Conservation (phyloP, 2,113 vertebrate species). For the Panthera uncia region DNA sequence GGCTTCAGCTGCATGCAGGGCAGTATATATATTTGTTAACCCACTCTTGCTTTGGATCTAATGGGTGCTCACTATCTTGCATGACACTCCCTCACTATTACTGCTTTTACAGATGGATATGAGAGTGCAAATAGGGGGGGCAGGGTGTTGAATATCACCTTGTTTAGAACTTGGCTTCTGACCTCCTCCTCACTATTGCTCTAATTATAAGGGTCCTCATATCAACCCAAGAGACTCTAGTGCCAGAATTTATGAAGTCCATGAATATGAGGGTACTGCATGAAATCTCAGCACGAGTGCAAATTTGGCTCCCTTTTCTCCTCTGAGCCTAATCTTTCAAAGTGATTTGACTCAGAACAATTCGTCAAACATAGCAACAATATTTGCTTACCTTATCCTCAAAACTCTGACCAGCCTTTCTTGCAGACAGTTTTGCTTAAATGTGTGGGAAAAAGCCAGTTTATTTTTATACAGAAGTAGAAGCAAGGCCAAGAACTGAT, state of each 20-base stretch:
- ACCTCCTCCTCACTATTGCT: not conserved
- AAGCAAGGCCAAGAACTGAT: conserved; percentile 29
- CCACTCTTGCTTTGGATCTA: not conserved
- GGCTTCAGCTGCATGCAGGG: not conserved
- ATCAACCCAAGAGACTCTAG: not conserved
- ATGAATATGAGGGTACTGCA: not conserved
- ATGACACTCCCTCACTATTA: not conserved
- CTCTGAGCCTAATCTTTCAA: conserved; percentile 23
- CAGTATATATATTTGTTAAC: not conserved
- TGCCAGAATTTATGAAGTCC: not conserved
- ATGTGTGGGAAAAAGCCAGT: conserved; percentile 12
- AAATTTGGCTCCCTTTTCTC: not conserved
- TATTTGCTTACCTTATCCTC: conserved; percentile 13
- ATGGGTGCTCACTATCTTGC: not conserved
- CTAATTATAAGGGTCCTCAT: not conserved
- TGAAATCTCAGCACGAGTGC: not conserved
- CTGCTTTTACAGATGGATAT: not conserved
- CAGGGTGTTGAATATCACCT: not conserved
- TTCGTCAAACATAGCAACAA: not conserved
- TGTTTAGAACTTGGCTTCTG: not conserved
- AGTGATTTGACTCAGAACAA: conserved; percentile 12
- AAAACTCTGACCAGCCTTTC: conserved; percentile 12
- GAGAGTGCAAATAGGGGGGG: not conserved
- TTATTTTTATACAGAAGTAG: conserved; percentile 64
- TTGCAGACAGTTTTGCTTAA: conserved; percentile 31